Percentiles rank a stretch among this genome's conserved stretches.
phyloP scores from a whole-genome alignment of 2,888 invertebrate genomes.

The Oligia strigilis region DNA sequence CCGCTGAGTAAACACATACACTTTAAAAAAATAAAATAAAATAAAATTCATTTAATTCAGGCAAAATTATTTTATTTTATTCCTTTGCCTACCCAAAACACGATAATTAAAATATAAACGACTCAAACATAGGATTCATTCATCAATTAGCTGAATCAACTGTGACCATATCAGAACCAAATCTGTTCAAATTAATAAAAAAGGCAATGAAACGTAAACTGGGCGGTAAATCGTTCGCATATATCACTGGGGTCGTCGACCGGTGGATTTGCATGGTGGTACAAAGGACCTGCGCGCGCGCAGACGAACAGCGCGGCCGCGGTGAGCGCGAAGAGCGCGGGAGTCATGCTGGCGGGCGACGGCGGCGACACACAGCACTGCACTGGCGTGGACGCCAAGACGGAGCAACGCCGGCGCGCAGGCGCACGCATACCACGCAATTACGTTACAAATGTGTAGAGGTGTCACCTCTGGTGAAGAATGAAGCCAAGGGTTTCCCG shows the following conservation, averaged over 20 bases:
- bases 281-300: slow-evolving; percentile 75
- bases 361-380: slow-evolving; percentile 66
- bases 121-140: slow-evolving; percentile 14
- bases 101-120: slow-evolving; percentile 22
- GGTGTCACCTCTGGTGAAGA: slow-evolving; percentile 20
- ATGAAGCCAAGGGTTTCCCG: background rate
- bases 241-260: slow-evolving; percentile 86
- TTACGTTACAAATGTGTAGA: slow-evolving; percentile 44
- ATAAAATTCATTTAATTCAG: no score
- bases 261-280: slow-evolving; percentile 80
- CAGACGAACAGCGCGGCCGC: slow-evolving; percentile 69
- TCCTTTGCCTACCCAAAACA: slow-evolving; percentile 25
- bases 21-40: background rate
- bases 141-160: slow-evolving; percentile 31
- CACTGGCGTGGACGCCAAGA: slow-evolving; percentile 67
- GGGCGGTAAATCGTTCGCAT: slow-evolving; percentile 71
- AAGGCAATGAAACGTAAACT: slow-evolving; percentile 66
- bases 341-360: slow-evolving; percentile 67
- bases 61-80: slow-evolving; percentile 14
- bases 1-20: slow-evolving; percentile 26
- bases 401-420: slow-evolving; percentile 49
- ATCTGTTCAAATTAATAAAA: slow-evolving; percentile 44
- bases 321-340: slow-evolving; percentile 71
- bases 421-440: slow-evolving; percentile 37
- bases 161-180: slow-evolving; percentile 21